phyloP scores from a whole-genome alignment of 2,113 vertebrate genomes.

The Progne subis region DNA sequence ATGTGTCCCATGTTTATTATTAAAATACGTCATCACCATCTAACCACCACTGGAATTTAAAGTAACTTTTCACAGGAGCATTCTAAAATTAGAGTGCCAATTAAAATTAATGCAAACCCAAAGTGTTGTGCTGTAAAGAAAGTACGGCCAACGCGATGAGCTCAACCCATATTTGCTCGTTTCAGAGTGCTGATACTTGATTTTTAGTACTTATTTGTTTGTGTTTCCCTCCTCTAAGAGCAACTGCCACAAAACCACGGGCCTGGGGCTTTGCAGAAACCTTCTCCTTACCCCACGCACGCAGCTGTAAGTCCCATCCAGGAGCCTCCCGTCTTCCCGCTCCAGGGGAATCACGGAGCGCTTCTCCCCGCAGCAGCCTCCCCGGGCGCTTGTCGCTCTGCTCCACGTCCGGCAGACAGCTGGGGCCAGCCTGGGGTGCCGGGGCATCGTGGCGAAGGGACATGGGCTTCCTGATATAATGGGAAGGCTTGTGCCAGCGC shows the following conservation, averaged over 20 bases:
- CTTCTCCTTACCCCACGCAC: neutral
- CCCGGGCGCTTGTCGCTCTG: neutral
- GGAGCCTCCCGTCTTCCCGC: neutral
- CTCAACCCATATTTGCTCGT: neutral
- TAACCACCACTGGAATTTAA: constrained; percentile 7
- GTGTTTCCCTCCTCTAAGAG: neutral
- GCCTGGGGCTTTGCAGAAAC: neutral
- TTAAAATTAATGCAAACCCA: neutral
- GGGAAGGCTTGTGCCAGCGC: neutral
- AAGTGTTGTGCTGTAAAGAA: neutral
- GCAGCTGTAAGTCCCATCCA: neutral
- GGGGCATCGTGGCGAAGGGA: neutral
- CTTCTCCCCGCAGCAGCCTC: neutral
- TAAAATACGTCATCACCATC: neutral
- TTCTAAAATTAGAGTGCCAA: neutral
- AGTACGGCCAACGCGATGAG: neutral
- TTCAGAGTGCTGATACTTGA: neutral
- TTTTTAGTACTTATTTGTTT: neutral
- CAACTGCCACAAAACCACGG: neutral
- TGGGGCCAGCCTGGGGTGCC: neutral
- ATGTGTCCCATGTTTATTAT: constrained; percentile 17
- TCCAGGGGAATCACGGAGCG: neutral
- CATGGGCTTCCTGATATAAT: constrained; percentile 38
- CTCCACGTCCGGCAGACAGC: neutral
- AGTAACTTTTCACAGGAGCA: constrained; percentile 35